Evolutionary conservation across 2,797 vertebrate genomes (phyloP).

Genomic region (Coreius guichenoti): DNA sequence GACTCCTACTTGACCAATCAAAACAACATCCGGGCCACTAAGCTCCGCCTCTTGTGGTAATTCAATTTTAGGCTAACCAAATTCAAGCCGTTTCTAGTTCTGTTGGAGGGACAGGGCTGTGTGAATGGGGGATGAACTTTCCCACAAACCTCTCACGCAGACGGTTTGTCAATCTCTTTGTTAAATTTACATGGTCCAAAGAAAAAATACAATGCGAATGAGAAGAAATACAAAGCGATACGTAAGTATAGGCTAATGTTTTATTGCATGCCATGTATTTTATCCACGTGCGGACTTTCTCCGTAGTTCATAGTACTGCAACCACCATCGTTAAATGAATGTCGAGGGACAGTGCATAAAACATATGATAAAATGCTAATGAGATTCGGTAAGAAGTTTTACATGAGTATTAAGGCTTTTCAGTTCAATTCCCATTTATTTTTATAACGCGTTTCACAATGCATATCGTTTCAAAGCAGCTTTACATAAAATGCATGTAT

Average conservation of each 20-base stretch:
- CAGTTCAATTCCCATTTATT: too few relatives aligned
- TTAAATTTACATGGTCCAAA: not conserved
- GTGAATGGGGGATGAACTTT: not conserved
- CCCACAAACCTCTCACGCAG: not conserved
- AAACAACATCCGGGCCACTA: not conserved
- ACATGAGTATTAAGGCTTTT: not conserved
- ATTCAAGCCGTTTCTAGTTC: not conserved
- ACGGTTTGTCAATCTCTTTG: not conserved
- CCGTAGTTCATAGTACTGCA: not conserved
- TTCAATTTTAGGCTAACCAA: not conserved
- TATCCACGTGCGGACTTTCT: not conserved
- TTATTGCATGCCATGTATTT: not conserved
- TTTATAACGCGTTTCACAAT: too few relatives aligned
- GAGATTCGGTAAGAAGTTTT: not conserved
- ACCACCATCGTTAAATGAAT: not conserved
- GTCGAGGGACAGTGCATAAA: not conserved
- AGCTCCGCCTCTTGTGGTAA: not conserved
- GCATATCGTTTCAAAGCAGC: too few relatives aligned
- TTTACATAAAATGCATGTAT: too few relatives aligned
- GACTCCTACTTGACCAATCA: not conserved
- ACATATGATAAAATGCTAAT: not conserved
- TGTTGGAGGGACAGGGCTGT: not conserved
- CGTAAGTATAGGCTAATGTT: not conserved
- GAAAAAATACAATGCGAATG: conserved; percentile 8
- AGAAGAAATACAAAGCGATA: conserved; percentile 8